Percentiles rank a stretch among this genome's conserved stretches.
These are phyloP conservation scores for Cathartes aura DNA, from an alignment of 2,113 vertebrate species.

Conservation along the genomic window DNA sequence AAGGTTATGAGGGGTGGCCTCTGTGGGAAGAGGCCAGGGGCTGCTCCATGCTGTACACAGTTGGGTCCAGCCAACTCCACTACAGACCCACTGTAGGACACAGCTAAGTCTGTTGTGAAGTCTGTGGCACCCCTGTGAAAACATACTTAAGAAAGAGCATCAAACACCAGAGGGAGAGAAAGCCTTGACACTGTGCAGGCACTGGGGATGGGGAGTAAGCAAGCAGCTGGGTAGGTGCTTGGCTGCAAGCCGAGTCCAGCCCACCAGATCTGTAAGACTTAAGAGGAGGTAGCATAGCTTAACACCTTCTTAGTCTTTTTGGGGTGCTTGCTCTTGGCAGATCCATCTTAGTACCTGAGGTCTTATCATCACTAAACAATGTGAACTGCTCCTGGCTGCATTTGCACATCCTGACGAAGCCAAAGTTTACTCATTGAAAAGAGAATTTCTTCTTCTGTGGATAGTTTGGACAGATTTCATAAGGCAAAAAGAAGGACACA, in stretches of 20 bases:
- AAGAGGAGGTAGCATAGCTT: background rate
- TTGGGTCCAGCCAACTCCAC: background rate
- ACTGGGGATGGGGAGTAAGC: background rate
- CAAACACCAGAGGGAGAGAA: background rate
- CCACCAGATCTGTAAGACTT: background rate
- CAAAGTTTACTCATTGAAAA: background rate
- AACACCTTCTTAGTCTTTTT: background rate
- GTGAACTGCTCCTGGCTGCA: background rate
- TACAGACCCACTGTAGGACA: background rate
- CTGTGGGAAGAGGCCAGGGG: background rate
- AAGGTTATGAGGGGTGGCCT: background rate
- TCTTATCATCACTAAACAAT: background rate
- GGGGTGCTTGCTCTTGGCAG: background rate
- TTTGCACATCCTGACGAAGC: background rate
- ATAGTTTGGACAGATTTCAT: background rate
- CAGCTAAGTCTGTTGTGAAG: rapidly evolving
- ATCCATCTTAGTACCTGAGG: background rate
- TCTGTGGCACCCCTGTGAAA: background rate
- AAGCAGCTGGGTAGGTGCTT: background rate
- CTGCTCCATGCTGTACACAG: background rate
- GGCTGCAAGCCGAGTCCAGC: background rate
- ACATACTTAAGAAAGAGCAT: background rate
- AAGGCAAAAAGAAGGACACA: background rate
- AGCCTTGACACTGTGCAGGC: background rate
- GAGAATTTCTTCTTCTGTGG: background rate